Conservation (phyloP, 92 coral and sea anemone species). For the Ricordea florida region DNA sequence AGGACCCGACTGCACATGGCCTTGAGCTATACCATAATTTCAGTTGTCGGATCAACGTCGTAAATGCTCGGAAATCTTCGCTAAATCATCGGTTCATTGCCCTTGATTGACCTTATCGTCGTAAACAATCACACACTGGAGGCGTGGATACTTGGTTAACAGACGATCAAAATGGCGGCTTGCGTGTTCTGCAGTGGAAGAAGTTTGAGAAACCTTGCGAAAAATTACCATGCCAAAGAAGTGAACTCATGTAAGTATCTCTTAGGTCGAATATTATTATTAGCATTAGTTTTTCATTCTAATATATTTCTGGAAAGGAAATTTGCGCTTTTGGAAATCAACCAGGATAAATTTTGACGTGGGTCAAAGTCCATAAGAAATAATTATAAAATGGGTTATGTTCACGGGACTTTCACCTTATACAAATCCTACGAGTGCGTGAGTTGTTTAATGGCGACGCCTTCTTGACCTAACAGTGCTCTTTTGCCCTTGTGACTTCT, state of each 20-base stretch:
- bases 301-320: no score
- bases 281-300: no score
- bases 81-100: not conserved
- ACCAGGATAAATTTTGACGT: no score
- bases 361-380: no score
- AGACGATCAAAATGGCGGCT: conserved; percentile 92
- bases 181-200: conserved; percentile 72
- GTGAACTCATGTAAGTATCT: conserved; percentile 52
- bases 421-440: no score
- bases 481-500: no score
- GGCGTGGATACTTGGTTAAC: conserved; percentile 74
- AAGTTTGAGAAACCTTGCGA: conserved; percentile 73
- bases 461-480: no score
- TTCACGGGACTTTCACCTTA: no score
- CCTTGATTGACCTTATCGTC: conserved; percentile 49
- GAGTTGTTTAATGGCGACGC: no score
- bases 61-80: not conserved
- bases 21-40: conserved; percentile 40
- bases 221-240: conserved; percentile 49
- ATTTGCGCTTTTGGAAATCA: no score
- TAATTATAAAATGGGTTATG: no score
- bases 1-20: conserved; percentile 14
- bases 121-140: conserved; percentile 40
- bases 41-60: not conserved
- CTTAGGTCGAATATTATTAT: no score